Evolutionary conservation across 2,797 vertebrate species (phyloP), one percentile per base, ranked within the genome.

Genomic region (Karalla daura): DNA sequence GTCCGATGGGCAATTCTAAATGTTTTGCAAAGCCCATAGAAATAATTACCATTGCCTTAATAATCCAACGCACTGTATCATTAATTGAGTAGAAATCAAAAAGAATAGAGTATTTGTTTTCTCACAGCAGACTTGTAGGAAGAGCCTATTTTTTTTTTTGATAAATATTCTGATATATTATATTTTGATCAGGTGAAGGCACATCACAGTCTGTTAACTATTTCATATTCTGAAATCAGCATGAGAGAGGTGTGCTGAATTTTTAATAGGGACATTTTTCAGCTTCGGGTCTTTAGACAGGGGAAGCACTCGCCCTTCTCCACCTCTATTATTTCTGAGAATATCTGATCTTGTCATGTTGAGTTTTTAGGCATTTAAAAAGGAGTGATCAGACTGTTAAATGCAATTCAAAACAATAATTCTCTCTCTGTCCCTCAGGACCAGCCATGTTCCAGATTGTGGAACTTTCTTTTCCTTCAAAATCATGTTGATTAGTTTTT

Each of bases 1-100:
- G 63, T 54, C 39, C 17, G 25, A 55, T 20, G 6, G 37, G 28
- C 35, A 44, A 59, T 70, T 35, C 28, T 56, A 84, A n/a, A n/a
- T n/a, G n/a, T n/a, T n/a, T 64, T 15, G 32, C 39, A 36, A 32
- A 15, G 7, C 18, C 33, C 12, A 1, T 14, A 12, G 32, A 35
- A 35, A 12, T 35, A 5, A 35, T 35, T 35, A 35, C 33, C 33
- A 35, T 35, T 11, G 14, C 33, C 11, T 35, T 30, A 30, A 46
- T 55, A 14, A 58, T 35, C 9, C 11, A 40, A 33, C 13, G 35
- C n/a, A 52, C n/a, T 50, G 14, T 20, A 23, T 39, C 30, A 70
- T 72, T 28, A 37, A 40, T 80, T 37, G 68, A 55, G 14, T 10
- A 43, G 2, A 45, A 21, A 24, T 30, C 50, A 20, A n/a, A n/a